Base-by-base conservation (phyloP, 2,113 vertebrate genomes). In the Callocephalon fimbriatum region DNA sequence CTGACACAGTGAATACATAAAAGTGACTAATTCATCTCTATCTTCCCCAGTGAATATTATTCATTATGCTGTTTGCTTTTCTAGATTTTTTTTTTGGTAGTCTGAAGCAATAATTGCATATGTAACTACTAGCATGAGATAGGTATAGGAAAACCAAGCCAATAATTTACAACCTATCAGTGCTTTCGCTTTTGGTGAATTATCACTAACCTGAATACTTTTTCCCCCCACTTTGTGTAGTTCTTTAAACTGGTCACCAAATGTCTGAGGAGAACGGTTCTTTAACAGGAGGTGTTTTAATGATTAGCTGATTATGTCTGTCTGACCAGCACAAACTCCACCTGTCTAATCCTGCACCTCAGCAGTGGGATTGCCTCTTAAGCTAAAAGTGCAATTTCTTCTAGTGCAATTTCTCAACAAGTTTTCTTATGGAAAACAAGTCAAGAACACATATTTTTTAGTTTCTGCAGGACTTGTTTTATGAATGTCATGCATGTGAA, bases 1-100 rank as follows among this genome's bases (percentile, higher is more conserved):
- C 88, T 91, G 93, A 92, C 91, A 97, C 40, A 32, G 65, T 20
- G 73, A 95, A 92, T 47, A 95, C 72, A 88, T 76, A 67, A 77
- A 98, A 95, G 90, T 96, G 91, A 94, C 76, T 97, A 97, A 97
- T 91, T 73, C 44, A 88, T 75, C 81, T 92, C 95, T 38, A 10
- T 93, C 75, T 92, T 81, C 84, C 88, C 59, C n/a, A 45, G 86
- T 51, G 86, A 96, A 95, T 76, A 94, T 88, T 94, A 93, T 97
- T 95, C 83, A 94, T 89, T 94, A 95, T 59, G 40, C 59, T 92
- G 61, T 92, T 97, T 90, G 79, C 71, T 89, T 91, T 97, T 90
- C 82, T 95, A 14, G 53, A 88, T 77, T 88, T 31, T 93, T 96
- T 76, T 95, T 81, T 68, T 61, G 56, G 17, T 72, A 47, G 71